phyloP scores from a whole-genome alignment of 2,113 vertebrate genomes.

The Syngnathus scovelli region DNA sequence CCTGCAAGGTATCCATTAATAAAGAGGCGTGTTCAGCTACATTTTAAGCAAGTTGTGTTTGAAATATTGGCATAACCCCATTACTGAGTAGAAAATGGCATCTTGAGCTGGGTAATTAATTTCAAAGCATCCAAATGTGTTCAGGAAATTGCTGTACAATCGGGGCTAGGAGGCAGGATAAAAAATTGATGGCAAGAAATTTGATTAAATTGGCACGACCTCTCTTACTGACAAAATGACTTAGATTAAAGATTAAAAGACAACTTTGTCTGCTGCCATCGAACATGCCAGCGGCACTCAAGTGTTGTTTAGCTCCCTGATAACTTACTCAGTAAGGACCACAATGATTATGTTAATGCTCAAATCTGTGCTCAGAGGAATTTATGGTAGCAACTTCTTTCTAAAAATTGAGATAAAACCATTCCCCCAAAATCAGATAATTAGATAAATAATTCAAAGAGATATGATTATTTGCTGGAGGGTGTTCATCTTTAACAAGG shows the following conservation, averaged over 20 bases:
- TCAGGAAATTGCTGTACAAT: constrained; percentile 27
- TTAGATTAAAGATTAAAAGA: constrained; percentile 4
- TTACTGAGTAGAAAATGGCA: constrained; percentile 26
- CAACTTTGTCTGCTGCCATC: constrained; percentile 19
- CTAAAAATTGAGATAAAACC: constrained; percentile 26
- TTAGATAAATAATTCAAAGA: constrained; percentile 18
- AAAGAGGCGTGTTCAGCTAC: not conserved
- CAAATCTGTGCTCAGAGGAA: constrained; percentile 17
- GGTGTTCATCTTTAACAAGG: constrained; percentile 7
- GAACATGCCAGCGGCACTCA: constrained; percentile 17
- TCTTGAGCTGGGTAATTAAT: constrained; percentile 36
- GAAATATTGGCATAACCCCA: constrained; percentile 13
- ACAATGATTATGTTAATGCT: constrained; percentile 4
- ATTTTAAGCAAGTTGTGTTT: constrained; percentile 15
- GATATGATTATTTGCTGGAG: not conserved
- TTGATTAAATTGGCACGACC: constrained; percentile 27
- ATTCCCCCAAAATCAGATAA: not conserved
- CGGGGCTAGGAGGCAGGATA: constrained; percentile 9
- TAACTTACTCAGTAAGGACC: constrained; percentile 4
- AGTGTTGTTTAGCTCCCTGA: constrained; percentile 1
- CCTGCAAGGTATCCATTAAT: constrained; percentile 26
- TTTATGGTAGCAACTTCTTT: constrained; percentile 27
- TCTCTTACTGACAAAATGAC: constrained; percentile 18
- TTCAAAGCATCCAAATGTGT: constrained; percentile 17
- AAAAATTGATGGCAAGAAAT: constrained; percentile 28